A percentile compares a stretch with the other conserved stretches of the same genome.
Evolutionary conservation across 1,140 invertebrate genomes (phyloP).

Genomic region (Scaptomyza pallida): DNA sequence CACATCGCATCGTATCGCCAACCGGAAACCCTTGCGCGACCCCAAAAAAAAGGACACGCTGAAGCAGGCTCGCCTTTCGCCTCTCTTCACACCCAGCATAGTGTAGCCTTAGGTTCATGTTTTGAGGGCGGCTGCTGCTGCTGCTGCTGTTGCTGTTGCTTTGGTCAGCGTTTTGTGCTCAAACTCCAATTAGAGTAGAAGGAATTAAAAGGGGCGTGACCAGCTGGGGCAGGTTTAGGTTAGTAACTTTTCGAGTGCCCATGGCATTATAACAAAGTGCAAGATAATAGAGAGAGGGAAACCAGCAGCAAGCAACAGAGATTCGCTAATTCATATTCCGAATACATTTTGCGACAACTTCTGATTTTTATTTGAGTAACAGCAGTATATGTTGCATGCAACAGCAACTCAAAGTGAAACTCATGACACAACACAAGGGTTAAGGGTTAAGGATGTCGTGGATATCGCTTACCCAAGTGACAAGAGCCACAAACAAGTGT

Average conservation of each 20-base stretch:
- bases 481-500: too few species aligned
- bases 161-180: conserved; percentile 21
- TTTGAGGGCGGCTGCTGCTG: too few species aligned
- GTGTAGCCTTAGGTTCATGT: not conserved
- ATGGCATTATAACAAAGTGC: not conserved
- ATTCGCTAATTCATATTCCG: not conserved
- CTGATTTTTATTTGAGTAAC: too few species aligned
- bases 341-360: too few species aligned
- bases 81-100: not conserved
- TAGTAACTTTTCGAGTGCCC: not conserved
- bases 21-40: not conserved
- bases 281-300: not conserved
- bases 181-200: conserved; percentile 35
- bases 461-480: not conserved
- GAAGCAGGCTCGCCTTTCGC: too few species aligned
- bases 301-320: not conserved
- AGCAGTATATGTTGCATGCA: too few species aligned
- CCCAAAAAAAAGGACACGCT: not conserved
- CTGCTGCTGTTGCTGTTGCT: too few species aligned
- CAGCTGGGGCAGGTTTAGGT: not conserved
- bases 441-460: not conserved
- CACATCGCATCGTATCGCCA: not conserved
- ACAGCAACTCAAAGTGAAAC: not conserved
- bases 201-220: conserved; percentile 31
- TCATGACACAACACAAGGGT: not conserved